Conservation (phyloP, 2,888 invertebrate genomes). For the Myathropa florea region DNA sequence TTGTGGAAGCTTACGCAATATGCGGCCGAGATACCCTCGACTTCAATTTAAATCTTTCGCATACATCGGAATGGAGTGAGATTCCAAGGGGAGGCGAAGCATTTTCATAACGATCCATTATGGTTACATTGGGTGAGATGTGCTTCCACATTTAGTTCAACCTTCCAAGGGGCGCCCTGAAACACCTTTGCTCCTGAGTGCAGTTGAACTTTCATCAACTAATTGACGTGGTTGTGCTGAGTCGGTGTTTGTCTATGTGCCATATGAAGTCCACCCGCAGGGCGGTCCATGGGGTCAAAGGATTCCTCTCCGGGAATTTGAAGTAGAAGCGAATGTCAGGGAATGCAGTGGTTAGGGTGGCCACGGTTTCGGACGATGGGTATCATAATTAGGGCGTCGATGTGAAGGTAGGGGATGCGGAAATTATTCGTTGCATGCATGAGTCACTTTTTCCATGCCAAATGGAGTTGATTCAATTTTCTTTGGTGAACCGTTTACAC, state of each 20-base stretch:
- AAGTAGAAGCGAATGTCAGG: background rate
- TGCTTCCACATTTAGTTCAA: background rate
- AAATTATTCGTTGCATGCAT: constrained; percentile 51
- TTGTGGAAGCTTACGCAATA: background rate
- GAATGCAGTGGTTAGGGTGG: background rate
- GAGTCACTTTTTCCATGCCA: constrained; percentile 30
- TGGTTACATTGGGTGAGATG: background rate
- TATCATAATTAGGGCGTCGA: constrained; percentile 28
- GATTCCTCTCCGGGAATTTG: background rate
- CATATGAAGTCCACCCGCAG: background rate
- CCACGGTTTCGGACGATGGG: background rate
- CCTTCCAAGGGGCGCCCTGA: background rate
- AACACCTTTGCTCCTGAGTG: background rate
- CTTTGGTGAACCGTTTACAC: constrained; percentile 12
- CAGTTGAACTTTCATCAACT: constrained; percentile 5
- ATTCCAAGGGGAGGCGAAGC: background rate
- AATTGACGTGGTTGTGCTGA: constrained; percentile 9
- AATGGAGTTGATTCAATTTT: constrained; percentile 52
- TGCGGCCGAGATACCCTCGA: background rate
- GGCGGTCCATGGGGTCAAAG: background rate
- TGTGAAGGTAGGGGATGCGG: constrained; percentile 26
- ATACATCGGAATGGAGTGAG: background rate
- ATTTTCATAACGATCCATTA: constrained; percentile 22
- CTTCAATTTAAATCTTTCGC: background rate
- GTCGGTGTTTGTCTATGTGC: background rate